Evolutionary conservation across 1,140 invertebrate genomes (phyloP), one percentile per base, ranked within the genome.

Genomic region (Drosophila serrata): DNA sequence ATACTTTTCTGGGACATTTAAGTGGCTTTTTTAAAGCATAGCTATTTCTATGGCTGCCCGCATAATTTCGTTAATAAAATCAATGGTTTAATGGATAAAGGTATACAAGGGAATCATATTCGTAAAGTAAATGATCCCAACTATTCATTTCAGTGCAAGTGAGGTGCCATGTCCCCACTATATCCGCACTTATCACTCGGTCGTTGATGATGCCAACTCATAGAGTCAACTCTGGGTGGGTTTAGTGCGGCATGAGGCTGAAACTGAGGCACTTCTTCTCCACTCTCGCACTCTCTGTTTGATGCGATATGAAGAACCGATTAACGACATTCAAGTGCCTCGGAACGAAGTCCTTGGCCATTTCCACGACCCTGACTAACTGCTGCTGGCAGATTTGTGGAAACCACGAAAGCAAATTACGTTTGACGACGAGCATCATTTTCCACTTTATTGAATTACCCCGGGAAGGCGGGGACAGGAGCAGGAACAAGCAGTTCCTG

Each of bases 401-500:
- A 79, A 88, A 79, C 85, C 85, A 90, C 85, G 81, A 88, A 80
- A 90, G 85, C 85, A 88, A 88, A 88, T 88, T 90, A 88, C 81
- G 76, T 74, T 55, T 90, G 75, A 86, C 79, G 69, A 86, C 64
- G 58, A 90, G 85, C 85, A 85, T 90, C 85, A 85, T 88, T 88
- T 90, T 88, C 85, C 86, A 85, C 85, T 90, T 88, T 88, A 88
- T 88, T 88, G 85, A 88, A 88, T 88, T 88, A 88, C 78, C 61
- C 74, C 65, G 43, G 24, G 46, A 57, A 82, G 82, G 64, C 17
- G 22, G 56, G 53, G 40, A 19, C 55, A 56, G 60, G 60, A 39
- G 3, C 15, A 40, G 58, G 29, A 35, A 24, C 17, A 22, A 46
- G 4, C 24, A 51, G 31, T 17, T 33, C 58, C 29, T 64, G 62